Evolutionary conservation across 2,797 vertebrate species (phyloP).

Genomic region (Chloroceryle amazona): DNA sequence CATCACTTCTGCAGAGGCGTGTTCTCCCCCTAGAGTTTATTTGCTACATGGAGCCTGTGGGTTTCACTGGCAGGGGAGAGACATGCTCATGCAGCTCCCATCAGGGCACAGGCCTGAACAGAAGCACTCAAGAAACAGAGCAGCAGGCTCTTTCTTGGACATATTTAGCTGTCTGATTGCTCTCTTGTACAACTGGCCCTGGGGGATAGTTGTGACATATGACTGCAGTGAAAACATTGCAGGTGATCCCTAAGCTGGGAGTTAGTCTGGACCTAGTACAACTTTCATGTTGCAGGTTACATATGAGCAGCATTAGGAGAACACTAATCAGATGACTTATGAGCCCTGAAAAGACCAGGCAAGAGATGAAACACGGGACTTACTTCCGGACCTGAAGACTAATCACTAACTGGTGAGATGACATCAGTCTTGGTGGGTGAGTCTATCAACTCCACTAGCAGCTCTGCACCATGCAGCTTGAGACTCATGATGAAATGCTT

Average conservation of each 20-base stretch:
- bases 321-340: background rate
- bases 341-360: background rate
- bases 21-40: background rate
- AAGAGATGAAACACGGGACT: background rate
- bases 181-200: background rate
- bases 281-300: background rate
- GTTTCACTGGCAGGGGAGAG: background rate
- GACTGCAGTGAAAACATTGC: background rate
- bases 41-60: background rate
- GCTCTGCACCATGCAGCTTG: background rate
- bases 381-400: background rate
- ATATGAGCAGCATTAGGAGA: background rate
- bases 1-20: background rate
- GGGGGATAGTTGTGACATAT: background rate
- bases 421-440: background rate
- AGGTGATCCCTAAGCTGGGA: background rate
- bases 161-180: background rate
- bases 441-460: background rate
- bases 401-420: background rate
- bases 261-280: background rate
- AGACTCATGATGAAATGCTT: rapidly evolving
- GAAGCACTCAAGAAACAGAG: background rate
- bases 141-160: background rate
- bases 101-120: background rate
- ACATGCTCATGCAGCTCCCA: rapidly evolving